phyloP scores from a whole-genome alignment of 2,797 vertebrate genomes.

The Gadopsis marmoratus region DNA sequence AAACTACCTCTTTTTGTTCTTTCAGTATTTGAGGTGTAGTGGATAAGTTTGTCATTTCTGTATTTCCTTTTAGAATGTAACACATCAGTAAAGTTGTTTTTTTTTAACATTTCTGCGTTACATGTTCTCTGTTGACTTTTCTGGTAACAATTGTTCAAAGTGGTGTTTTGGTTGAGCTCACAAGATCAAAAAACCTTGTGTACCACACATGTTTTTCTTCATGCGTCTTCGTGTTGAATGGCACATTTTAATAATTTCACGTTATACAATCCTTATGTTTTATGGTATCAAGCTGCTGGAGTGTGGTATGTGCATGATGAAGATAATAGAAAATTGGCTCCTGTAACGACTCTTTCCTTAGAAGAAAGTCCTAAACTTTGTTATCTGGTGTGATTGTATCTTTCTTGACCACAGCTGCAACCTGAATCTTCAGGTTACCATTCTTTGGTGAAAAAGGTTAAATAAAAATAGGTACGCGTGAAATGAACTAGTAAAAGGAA shows the following conservation, averaged over 20 bases:
- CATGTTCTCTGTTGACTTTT: background rate
- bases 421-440: slow-evolving; percentile 20
- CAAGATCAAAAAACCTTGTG: slow-evolving; percentile 10
- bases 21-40: slow-evolving; percentile 19
- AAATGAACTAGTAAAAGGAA: slow-evolving; percentile 52
- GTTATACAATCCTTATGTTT: slow-evolving; percentile 1
- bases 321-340: background rate
- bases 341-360: background rate
- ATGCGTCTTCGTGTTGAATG: background rate
- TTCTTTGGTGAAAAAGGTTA: slow-evolving; percentile 27
- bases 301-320: too few relatives aligned
- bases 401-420: slow-evolving; percentile 11
- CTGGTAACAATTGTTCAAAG: slow-evolving; percentile 9
- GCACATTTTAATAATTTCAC: background rate
- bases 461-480: slow-evolving; percentile 41
- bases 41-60: background rate
- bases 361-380: background rate
- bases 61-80: slow-evolving; percentile 28
- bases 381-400: background rate
- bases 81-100: slow-evolving; percentile 36
- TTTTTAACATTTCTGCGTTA: slow-evolving; percentile 19
- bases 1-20: slow-evolving; percentile 53
- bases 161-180: background rate
- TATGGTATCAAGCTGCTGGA: background rate
- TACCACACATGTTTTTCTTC: slow-evolving; percentile 3